Evolutionary conservation across 2,888 invertebrate genomes (phyloP).

Genomic region (Caenorhabditis angaria): DNA sequence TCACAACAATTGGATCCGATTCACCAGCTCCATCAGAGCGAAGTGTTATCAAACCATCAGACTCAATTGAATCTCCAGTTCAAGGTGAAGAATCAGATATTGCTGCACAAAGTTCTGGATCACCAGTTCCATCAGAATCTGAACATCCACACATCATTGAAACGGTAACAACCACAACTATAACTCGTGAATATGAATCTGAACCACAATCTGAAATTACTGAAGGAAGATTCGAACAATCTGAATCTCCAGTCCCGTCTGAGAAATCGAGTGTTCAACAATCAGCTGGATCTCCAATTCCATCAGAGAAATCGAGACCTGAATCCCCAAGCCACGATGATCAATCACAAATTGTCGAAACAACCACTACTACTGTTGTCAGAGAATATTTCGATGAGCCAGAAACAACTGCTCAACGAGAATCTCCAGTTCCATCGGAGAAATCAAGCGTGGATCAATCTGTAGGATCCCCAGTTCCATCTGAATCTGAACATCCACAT

Average conservation of each 20-base stretch:
- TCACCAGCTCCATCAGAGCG: conserved; percentile 13
- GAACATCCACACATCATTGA: conserved; percentile 10
- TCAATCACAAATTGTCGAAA: conserved; percentile 9
- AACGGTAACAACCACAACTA: conserved; percentile 36
- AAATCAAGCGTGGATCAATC: not conserved
- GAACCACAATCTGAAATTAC: conserved; percentile 7
- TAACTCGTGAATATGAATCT: conserved; percentile 23
- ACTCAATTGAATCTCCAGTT: not conserved
- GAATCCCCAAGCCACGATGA: not conserved
- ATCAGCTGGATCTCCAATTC: conserved; percentile 16
- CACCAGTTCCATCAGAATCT: not conserved
- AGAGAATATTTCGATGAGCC: conserved; percentile 10
- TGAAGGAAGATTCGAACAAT: not conserved
- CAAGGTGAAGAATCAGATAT: not conserved
- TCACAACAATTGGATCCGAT: conserved; percentile 7
- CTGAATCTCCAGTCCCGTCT: conserved; percentile 9
- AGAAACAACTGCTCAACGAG: conserved; percentile 7
- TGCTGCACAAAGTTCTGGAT: not conserved
- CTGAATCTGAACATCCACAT: not conserved
- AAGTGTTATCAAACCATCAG: conserved; percentile 4
- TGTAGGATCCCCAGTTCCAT: not conserved
- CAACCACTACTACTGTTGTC: conserved; percentile 14
- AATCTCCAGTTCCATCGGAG: conserved; percentile 9
- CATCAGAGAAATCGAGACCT: conserved; percentile 11
- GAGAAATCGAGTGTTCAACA: conserved; percentile 9